Evolutionary conservation across 2,113 vertebrate genomes (phyloP), one percentile per base, ranked within the genome.

Genomic region (Circaetus cinerascens): DNA sequence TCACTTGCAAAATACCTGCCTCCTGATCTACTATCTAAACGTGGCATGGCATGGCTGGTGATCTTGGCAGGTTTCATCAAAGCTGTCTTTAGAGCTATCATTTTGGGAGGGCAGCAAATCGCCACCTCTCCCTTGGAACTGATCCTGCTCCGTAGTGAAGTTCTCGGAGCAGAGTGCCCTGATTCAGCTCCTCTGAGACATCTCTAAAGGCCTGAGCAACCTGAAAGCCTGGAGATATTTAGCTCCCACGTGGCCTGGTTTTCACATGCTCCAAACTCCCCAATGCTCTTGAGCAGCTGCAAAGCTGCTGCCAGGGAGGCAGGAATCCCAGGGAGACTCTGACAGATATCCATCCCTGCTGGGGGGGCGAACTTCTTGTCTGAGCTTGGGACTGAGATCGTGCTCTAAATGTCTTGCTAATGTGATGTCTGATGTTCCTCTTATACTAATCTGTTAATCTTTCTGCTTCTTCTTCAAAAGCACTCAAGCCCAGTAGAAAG

Each of bases 171-270:
- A 43, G 79, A 30, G 21, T 85, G 87, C 77, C 87, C 92, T 86
- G 69, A 88, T 95, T 88, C 85, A 64, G 73, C 84, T 96, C 92
- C 90, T 94, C 15, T 0, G 45, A 90, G 87, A 88, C 48, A 38
- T 26, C 81, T 88, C 91, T 38, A 72, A 86, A 95, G 77, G 77
- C 87, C 80, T 0, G 1, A 91, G 84, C 84, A 85, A 88, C 74
- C 81, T 88, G 92, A n/a, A 63, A 96, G 81, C 96, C 96, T 90
- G 96, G 40, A 93, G 96, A 93, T 94, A 18, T 91, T 60, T 36
- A 29, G 81, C 43, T 97, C 96, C 87, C 93, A 6, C 7, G 3
- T 23, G 81, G 69, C 80, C 85, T 75, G 77, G 34, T 82, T 95
- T 68, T 78, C 84, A 51, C 87, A 75, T 85, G 73, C 93, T 96